Conservation (phyloP, 2,888 invertebrate species). For the Philereme transversata region DNA sequence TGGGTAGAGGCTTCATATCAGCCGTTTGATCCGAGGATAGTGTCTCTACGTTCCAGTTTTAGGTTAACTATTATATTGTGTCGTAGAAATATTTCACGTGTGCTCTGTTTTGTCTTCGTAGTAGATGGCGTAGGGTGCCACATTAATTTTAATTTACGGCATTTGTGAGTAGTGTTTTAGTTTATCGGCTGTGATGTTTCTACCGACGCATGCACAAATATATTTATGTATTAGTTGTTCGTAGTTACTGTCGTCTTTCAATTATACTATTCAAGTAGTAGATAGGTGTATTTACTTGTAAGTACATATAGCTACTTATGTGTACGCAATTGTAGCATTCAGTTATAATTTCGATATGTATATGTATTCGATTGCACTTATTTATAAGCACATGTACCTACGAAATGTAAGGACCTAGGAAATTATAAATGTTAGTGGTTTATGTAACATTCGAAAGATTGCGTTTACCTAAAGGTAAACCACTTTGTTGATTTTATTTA, state of each 20-base stretch:
- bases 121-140: conserved; percentile 8
- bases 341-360: conserved; percentile 8
- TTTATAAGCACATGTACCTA: conserved; percentile 23
- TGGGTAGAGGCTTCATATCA: background rate
- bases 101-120: conserved; percentile 6
- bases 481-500: conserved; percentile 19
- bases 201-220: conserved; percentile 19
- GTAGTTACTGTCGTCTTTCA: conserved; percentile 11
- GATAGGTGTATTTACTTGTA: conserved; percentile 6
- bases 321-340: background rate
- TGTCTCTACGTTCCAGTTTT: conserved; percentile 19
- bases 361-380: conserved; percentile 20
- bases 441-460: conserved; percentile 8
- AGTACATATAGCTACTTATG: conserved; percentile 6
- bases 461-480: conserved; percentile 31
- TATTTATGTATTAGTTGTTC: conserved; percentile 18
- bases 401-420: conserved; percentile 11
- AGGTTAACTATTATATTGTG: conserved; percentile 2
- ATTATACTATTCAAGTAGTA: conserved; percentile 9
- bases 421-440: conserved; percentile 17
- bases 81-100: conserved; percentile 1
- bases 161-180: conserved; percentile 13
- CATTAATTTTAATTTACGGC: conserved; percentile 6
- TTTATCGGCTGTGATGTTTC: conserved; percentile 10
- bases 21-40: conserved; percentile 4